Base-by-base conservation (phyloP, 2,888 invertebrate species). In the Standfussiana lucernea region DNA sequence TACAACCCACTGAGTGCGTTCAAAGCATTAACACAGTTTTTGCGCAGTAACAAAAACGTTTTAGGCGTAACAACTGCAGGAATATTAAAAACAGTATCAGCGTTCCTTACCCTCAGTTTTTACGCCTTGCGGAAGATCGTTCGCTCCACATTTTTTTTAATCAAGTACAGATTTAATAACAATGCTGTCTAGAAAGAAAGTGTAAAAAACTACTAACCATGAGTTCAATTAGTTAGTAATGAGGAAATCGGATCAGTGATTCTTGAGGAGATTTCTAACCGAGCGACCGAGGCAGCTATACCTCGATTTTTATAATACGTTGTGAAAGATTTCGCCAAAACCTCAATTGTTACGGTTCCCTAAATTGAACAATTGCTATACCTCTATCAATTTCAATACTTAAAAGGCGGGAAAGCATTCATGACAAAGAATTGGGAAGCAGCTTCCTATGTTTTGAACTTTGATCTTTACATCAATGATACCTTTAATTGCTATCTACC, bases 81-180 rank as follows among this genome's bases (percentile, higher is more conserved):
- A 50, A 64, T 76, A 79, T 79, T 87, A 85, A 85, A 85, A 75
- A 75, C 61, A 71, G 53, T 69, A 77, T 71, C 24, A 66, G 66
- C 66, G 85, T 84, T 86, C 66, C 72, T 84, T 84, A 45, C 59
- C 67, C 85, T 65, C 74, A 71, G 67, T 86, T 85, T 85, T 85
- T 86, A 84, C 45, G 53, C 28, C 32, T 70, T 53, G 28, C 86
- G 86, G 85, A 86, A 86, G 77, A 84, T 62, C 32, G 50, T 73
- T 42, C 69, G 70, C 50, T 75, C 64, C n/a, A 73, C 50, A 72
- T 85, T 72, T 86, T 79, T 73, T 83, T 73, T 75, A 53, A 75
- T 76, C 69, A 70, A 74, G 72, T 72, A 71, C 62, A 42, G 62
- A 71, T 82, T 47, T 64, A 72, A 72, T 70, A 79, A 79, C 72